Evolutionary conservation across 2,797 vertebrate genomes (phyloP).

Genomic region (Phalanger gymnotis): DNA sequence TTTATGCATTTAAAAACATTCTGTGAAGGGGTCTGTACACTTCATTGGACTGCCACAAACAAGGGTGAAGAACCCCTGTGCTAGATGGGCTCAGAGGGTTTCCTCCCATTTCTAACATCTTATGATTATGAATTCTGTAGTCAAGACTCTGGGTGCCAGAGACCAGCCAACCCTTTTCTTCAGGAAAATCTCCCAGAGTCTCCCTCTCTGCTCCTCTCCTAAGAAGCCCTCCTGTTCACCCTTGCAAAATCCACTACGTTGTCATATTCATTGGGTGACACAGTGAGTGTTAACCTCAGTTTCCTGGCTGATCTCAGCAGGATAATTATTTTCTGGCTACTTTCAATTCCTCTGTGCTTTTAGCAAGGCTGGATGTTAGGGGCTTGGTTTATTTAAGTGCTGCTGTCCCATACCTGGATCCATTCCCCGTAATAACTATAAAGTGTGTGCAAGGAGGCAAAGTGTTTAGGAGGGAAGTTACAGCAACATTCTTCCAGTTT

Average conservation of each 20-base stretch:
- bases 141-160: background rate
- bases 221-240: background rate
- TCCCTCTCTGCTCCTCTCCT: background rate
- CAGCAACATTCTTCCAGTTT: background rate
- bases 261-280: background rate
- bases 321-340: background rate
- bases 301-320: background rate
- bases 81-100: background rate
- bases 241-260: background rate
- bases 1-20: background rate
- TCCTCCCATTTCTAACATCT: background rate
- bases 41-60: background rate
- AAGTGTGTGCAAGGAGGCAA: background rate
- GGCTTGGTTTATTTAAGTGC: background rate
- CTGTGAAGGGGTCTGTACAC: background rate
- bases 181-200: accelerated
- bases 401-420: background rate
- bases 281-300: background rate
- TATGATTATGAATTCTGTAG: background rate
- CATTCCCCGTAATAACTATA: background rate
- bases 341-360: too few relatives aligned
- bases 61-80: background rate
- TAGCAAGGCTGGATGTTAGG: background rate
- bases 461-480: background rate
- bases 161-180: background rate